These are phyloP conservation scores for Oryzias melastigma DNA, from an alignment of 2,113 vertebrate genomes.

Conservation along the genomic window DNA sequence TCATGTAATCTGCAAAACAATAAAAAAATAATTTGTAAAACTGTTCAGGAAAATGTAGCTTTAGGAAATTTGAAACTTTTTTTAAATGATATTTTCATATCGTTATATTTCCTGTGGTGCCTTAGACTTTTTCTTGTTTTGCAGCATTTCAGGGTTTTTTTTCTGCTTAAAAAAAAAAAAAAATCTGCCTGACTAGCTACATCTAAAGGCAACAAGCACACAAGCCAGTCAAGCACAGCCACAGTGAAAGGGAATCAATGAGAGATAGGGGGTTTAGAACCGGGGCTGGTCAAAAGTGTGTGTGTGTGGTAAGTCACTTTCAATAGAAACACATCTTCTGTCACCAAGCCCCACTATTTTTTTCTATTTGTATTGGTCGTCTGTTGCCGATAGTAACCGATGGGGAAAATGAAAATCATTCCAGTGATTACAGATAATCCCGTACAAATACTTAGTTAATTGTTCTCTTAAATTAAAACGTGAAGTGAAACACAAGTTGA, in stretches of 20 bases:
- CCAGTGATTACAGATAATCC: conserved; percentile 23
- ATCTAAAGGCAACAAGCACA: conserved; percentile 8
- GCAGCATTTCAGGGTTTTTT: conserved; percentile 21
- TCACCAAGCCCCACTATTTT: neutral
- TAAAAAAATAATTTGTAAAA: no score
- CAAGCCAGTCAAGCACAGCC: conserved; percentile 10
- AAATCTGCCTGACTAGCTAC: neutral
- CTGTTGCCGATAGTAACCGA: conserved; percentile 7
- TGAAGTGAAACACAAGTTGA: conserved; percentile 7
- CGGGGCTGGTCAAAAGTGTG: conserved; percentile 13
- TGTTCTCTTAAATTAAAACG: conserved; percentile 3
- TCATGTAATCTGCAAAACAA: no score
- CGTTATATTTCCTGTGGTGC: neutral
- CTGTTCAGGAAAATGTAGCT: no score
- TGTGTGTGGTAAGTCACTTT: conserved; percentile 20
- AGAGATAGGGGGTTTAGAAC: conserved; percentile 26
- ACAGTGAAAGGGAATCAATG: conserved; percentile 45
- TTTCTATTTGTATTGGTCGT: no score
- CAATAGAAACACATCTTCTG: conserved; percentile 31
- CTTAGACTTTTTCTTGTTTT: neutral
- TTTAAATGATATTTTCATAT: no score
- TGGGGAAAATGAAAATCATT: conserved; percentile 28
- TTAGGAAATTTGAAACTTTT: no score
- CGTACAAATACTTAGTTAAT: conserved; percentile 13
- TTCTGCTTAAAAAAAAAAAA: conserved; percentile 16